Evolutionary conservation across 2,888 invertebrate genomes (phyloP), one percentile per base, ranked within the genome.

Genomic region (Aspidiotus destructor): DNA sequence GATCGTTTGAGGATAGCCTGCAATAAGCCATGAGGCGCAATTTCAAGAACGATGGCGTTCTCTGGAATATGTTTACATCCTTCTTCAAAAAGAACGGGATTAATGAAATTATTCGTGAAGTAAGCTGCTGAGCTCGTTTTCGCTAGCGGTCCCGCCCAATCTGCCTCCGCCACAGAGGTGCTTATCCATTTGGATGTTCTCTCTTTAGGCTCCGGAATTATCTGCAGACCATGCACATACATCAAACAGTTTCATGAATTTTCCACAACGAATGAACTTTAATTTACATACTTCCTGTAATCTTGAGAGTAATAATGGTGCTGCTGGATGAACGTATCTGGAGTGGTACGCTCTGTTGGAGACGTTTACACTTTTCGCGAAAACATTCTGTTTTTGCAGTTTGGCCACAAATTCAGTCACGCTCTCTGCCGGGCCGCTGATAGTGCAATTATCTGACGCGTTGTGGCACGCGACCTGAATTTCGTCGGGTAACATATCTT

Each of bases 1-100:
- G 71, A 69, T 69, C 67, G 48, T 71, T 87, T 86, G 9, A 94
- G 80, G 74, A 95, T 89, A 0, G 92, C 88, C 76, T 93, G 93
- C 48, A 94, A 82, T 0, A 94, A 81, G 13, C 90, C 88, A 74
- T 94, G 94, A 0, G 94, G 94, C 0, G 93, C 92, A 68, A 95
- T 85, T 77, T 95, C 94, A 71, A 95, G 86, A 9, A 86, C 84
- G 70, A 93, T 81, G 0, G 93, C 90, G 75, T 91, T 86, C 62
- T 83, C 81, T 1, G 91, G 92, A 73, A 94, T 86, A 73, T 88
- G 82, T 17, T 81, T 82, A 8, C 89, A 81, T 0, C 89, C 87
- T 77, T 93, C 93, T 75, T 92, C 90, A 77, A 91, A 91, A 17
- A 86, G 78, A 0, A 88, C 71, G 3, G 71, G 84, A 72, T 81